These are phyloP conservation scores for Rhynchopsitta pachyrhyncha DNA, from an alignment of 2,113 vertebrate species.

Conservation along the genomic window DNA sequence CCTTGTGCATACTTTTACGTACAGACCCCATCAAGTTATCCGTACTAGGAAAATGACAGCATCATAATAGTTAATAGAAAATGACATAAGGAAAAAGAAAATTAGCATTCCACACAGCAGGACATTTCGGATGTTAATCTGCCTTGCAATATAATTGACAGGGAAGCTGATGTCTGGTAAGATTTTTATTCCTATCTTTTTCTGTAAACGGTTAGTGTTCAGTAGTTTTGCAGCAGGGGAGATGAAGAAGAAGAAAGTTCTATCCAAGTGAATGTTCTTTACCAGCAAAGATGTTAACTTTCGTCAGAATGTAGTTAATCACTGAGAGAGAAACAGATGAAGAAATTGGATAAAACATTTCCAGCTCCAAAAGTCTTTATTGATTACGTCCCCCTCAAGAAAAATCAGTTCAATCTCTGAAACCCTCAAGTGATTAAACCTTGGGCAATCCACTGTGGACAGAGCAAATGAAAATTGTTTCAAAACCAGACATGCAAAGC, in stretches of 20 bases:
- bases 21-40: background rate
- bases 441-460: slow-evolving; percentile 33
- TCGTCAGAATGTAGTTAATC: slow-evolving; percentile 59
- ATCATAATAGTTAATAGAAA: slow-evolving; percentile 39
- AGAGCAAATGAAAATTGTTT: slow-evolving; percentile 60
- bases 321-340: slow-evolving; percentile 38
- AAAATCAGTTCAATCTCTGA: slow-evolving; percentile 50
- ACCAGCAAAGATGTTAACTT: slow-evolving; percentile 41
- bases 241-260: slow-evolving; percentile 14
- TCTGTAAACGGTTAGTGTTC: slow-evolving; percentile 1
- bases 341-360: slow-evolving; percentile 66
- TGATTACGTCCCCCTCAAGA: slow-evolving; percentile 62
- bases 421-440: slow-evolving; percentile 54
- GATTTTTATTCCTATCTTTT: slow-evolving; percentile 43
- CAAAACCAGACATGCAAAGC: slow-evolving; percentile 29
- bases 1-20: no score
- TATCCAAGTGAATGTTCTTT: slow-evolving; percentile 28
- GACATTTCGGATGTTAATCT: slow-evolving; percentile 55
- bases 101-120: slow-evolving; percentile 46
- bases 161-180: slow-evolving; percentile 39
- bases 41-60: background rate
- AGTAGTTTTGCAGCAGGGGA: background rate
- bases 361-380: slow-evolving; percentile 57
- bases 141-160: slow-evolving; percentile 43
- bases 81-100: slow-evolving; percentile 17